Percentiles rank a stretch among this genome's conserved stretches.
Conservation (phyloP, 2,797 vertebrate species). For the Cossypha dichroa region DNA sequence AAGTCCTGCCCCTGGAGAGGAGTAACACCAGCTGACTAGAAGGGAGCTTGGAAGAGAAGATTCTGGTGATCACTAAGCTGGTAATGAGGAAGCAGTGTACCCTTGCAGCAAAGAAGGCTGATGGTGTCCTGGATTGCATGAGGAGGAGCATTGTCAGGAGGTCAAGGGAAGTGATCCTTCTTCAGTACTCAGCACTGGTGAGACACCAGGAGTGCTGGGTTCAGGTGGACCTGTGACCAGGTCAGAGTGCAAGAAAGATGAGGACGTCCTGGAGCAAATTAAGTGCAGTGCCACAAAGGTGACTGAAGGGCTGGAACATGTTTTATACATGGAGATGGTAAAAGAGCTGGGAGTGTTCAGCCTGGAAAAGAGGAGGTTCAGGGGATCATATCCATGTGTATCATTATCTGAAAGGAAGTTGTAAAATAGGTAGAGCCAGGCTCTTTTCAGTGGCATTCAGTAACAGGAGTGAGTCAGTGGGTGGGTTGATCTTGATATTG, state of each 20-base stretch:
- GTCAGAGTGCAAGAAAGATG: neutral
- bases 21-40: neutral
- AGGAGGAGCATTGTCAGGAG: neutral
- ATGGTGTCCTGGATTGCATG: neutral
- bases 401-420: neutral
- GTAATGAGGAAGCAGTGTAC: neutral
- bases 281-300: neutral
- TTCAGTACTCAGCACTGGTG: neutral
- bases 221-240: neutral
- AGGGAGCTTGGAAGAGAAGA: neutral
- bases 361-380: neutral
- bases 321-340: neutral
- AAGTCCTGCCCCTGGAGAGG: neutral
- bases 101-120: neutral
- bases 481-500: neutral
- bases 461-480: neutral
- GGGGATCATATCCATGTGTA: neutral
- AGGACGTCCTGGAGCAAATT: rapidly evolving
- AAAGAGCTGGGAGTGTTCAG: neutral
- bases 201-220: neutral
- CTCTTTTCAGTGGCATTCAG: neutral
- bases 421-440: neutral
- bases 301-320: neutral
- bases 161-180: neutral
- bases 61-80: neutral